phyloP scores from a whole-genome alignment of 2,888 invertebrate species.

The Homarus gammarus region DNA sequence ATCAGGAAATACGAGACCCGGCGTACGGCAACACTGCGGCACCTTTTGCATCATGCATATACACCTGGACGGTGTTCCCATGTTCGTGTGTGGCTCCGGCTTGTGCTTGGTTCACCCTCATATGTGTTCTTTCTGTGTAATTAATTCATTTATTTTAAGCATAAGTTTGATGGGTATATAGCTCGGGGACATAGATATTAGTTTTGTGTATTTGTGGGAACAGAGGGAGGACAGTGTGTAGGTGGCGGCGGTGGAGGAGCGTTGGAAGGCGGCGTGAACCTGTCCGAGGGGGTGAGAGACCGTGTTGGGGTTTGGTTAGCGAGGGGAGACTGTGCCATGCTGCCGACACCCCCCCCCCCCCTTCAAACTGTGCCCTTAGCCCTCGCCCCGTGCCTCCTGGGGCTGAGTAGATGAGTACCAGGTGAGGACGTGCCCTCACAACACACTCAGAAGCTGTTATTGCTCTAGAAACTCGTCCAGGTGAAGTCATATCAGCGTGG shows the following conservation, averaged over 20 bases:
- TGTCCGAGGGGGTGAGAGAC: conserved; percentile 28
- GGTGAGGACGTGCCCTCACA: not conserved
- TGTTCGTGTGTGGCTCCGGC: not conserved
- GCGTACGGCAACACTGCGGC: conserved; percentile 22
- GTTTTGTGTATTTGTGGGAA: too few relatives aligned
- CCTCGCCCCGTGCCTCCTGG: not conserved
- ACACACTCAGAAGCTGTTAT: not conserved
- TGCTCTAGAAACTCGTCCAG: not conserved
- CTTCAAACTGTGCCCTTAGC: not conserved
- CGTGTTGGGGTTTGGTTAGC: conserved; percentile 16
- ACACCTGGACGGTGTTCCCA: conserved; percentile 29
- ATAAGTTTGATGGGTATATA: too few relatives aligned
- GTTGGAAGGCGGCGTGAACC: conserved; percentile 17
- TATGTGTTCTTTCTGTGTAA: too few relatives aligned
- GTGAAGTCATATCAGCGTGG: not conserved
- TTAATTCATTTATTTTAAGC: too few relatives aligned
- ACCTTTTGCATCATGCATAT: conserved; percentile 36
- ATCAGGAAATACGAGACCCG: not conserved
- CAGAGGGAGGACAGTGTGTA: not conserved
- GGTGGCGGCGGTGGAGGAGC: too few relatives aligned
- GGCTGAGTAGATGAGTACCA: not conserved
- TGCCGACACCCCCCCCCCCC: not conserved
- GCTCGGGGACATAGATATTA: too few relatives aligned
- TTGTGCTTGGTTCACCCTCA: not conserved
- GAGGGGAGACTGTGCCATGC: conserved; percentile 16